Percentiles rank a stretch among this genome's conserved stretches.
These are phyloP conservation scores for Pangasius larnaudii DNA, from an alignment of 2,797 vertebrate species.

Conservation along the genomic window DNA sequence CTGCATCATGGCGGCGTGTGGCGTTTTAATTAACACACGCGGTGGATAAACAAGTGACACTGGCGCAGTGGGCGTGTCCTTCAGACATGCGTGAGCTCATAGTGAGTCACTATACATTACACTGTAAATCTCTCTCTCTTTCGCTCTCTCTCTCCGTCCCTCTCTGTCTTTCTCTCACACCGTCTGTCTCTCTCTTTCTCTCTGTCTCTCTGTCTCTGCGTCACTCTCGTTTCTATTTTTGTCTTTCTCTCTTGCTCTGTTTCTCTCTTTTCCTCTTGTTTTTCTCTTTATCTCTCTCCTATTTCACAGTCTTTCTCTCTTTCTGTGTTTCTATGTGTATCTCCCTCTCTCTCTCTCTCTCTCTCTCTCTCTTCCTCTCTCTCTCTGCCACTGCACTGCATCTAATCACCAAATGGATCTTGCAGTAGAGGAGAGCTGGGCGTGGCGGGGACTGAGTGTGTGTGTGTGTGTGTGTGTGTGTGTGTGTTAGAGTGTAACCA, in stretches of 20 bases:
- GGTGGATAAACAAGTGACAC: background rate
- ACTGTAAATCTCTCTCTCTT: conserved; percentile 17
- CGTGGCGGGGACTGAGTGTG: conserved; percentile 35
- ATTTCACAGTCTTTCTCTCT: background rate
- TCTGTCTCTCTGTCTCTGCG: background rate
- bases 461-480: conserved; percentile 52
- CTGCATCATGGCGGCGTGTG: background rate
- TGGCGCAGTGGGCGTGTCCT: conserved; percentile 23
- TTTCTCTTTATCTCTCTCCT: background rate
- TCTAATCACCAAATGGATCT: conserved; percentile 75
- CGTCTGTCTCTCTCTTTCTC: background rate
- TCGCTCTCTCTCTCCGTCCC: background rate
- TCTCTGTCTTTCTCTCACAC: background rate
- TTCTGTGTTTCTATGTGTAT: background rate
- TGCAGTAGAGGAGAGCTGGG: conserved; percentile 45
- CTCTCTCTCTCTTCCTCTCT: background rate
- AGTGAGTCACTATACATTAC: conserved; percentile 26
- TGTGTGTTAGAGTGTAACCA: conserved; percentile 42
- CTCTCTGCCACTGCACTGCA: conserved; percentile 53
- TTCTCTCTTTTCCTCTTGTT: no score
- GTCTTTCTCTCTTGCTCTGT: background rate
- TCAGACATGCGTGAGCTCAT: background rate
- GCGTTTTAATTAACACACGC: conserved; percentile 2
- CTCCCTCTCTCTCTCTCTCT: background rate
- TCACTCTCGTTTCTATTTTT: no score